A percentile compares a stretch with the other conserved stretches of the same genome.
These are phyloP conservation scores for Pyrrhura leucotis DNA, from an alignment of 2,797 vertebrate genomes.

Conservation along the genomic window DNA sequence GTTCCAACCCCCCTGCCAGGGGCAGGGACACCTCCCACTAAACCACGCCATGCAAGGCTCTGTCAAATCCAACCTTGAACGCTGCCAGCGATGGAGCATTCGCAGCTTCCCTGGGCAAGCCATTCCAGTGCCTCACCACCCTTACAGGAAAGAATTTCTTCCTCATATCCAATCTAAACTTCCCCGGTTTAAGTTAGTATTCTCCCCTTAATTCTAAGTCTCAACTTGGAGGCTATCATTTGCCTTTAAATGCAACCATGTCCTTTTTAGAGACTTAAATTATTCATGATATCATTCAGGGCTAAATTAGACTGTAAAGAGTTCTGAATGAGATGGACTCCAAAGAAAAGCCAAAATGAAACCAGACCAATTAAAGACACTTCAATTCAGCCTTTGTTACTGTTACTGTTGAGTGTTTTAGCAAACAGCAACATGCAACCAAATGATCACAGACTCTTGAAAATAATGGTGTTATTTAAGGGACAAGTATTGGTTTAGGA, in stretches of 20 bases:
- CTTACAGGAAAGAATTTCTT: too few relatives aligned
- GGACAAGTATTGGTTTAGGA: slow-evolving; percentile 15
- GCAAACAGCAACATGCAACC: background rate
- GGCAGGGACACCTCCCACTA: too few relatives aligned
- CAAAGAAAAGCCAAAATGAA: background rate
- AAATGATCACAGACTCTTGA: background rate
- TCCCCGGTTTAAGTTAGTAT: background rate
- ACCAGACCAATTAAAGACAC: background rate
- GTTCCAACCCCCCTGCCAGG: too few relatives aligned
- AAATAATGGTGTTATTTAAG: slow-evolving; percentile 12
- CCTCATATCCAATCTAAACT: too few relatives aligned
- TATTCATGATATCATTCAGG: background rate
- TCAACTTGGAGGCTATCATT: background rate
- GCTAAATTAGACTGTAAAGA: background rate
- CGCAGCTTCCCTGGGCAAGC: too few relatives aligned
- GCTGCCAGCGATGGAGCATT: too few relatives aligned
- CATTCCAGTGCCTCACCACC: too few relatives aligned
- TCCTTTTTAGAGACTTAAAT: background rate
- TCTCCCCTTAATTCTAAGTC: background rate
- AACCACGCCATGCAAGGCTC: too few relatives aligned
- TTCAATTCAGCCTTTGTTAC: background rate
- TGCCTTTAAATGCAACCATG: background rate
- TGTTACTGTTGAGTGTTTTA: background rate
- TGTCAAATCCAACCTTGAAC: too few relatives aligned
- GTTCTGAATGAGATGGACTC: background rate